Conservation (phyloP, 2,113 vertebrate genomes). For the Blennius ocellaris region DNA sequence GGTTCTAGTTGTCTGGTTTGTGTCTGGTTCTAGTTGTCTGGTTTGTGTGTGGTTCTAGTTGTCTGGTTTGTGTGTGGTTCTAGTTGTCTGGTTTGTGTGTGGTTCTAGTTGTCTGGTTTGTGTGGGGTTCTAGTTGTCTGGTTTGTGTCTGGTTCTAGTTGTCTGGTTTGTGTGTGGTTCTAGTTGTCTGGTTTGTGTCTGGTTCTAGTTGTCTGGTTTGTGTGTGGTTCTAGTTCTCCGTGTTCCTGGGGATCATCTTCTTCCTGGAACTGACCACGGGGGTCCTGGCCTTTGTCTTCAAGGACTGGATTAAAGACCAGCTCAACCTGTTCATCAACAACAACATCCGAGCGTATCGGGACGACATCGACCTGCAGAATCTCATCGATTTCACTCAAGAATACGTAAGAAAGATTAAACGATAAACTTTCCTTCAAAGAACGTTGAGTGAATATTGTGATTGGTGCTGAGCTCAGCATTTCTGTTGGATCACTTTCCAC, state of each 20-base stretch:
- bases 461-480: not conserved
- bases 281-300: constrained; percentile 96
- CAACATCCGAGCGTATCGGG: constrained; percentile 96
- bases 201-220: no score
- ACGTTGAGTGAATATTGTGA: no score
- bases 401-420: constrained; percentile 90
- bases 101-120: no score
- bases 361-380: constrained; percentile 98
- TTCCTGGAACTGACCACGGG: constrained; percentile 98
- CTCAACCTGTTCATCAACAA: constrained; percentile 99
- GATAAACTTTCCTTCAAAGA: no score
- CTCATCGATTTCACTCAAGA: constrained; percentile 99
- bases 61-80: no score
- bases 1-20: no score
- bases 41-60: no score
- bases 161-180: not conserved
- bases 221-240: constrained; percentile 91
- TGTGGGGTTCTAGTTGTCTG: no score
- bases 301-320: constrained; percentile 99
- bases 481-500: not conserved
- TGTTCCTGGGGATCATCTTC: constrained; percentile 98
- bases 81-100: no score
- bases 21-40: no score
- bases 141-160: no score
- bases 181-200: no score